A percentile compares a stretch with the other conserved stretches of the same genome.
These are phyloP conservation scores for Tachysurus fulvidraco DNA, from an alignment of 2,113 vertebrate species.

Conservation along the genomic window DNA sequence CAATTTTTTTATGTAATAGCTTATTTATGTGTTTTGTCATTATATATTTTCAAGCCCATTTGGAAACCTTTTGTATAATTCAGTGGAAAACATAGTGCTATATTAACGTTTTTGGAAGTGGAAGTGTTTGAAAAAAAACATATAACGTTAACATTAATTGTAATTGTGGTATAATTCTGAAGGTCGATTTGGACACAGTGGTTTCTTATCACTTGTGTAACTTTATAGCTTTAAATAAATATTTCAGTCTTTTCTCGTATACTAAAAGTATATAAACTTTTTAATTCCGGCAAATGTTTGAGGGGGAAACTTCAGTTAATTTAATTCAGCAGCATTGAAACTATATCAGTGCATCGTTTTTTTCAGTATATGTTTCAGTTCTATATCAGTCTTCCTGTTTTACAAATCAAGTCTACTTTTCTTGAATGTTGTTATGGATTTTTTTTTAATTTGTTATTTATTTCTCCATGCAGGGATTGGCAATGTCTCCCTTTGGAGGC, in stretches of 20 bases:
- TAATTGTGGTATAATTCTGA: neutral
- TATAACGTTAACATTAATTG: neutral
- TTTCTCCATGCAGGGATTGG: constrained; percentile 80
- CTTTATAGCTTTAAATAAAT: neutral
- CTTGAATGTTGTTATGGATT: neutral
- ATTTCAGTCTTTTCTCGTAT: no score
- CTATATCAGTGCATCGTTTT: neutral
- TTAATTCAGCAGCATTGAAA: neutral
- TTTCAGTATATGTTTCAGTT: no score
- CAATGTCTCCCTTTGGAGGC: constrained; percentile 93
- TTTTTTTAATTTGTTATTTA: neutral
- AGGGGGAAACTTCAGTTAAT: neutral
- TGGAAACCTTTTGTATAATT: neutral
- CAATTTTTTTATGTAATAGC: neutral
- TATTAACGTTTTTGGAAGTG: neutral
- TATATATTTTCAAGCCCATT: neutral
- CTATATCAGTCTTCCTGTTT: no score
- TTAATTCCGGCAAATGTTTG: neutral
- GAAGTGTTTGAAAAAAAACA: neutral
- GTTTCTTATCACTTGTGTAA: neutral
- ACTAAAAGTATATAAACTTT: no score
- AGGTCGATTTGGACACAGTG: neutral
- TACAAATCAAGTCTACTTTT: neutral
- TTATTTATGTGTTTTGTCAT: neutral
- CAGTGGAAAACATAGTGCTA: neutral